Base-by-base conservation (phyloP, 1,140 invertebrate genomes). In the Hermetia illucens region DNA sequence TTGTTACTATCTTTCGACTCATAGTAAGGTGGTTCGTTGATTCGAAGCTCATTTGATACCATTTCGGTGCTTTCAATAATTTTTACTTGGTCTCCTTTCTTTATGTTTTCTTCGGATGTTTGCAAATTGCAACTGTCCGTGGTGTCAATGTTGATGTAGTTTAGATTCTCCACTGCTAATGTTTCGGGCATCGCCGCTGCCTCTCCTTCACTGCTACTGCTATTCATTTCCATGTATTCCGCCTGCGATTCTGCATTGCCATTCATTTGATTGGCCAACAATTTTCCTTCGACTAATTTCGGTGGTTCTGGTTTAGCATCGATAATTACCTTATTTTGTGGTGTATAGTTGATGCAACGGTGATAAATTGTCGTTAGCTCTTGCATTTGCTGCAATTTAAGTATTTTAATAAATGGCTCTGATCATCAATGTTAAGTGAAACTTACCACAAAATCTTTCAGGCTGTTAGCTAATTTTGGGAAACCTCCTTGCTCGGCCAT, bases 341-440 rank as follows among this genome's bases (percentile, higher is more conserved):
- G 21, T 27, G 16, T 34, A 3, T 36, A 40, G 19, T 42, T 42
- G 5, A 49, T 85, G 45, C 85, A 70, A 57, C 82, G 84, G 50
- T 77, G 78, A 51, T 86, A 86, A 69, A 84, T 81, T 52, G 76
- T 84, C 18, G 77, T 77, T 46, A 84, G 77, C 55, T 87, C 81
- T 55, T 82, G 83, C 70, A 75, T 75, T 69, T 76, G 67, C 68
- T 69, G 55, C 12, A 25, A 40, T 16, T 8, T 9, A n/a, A 35
- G 37, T 18, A 33, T 44, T 27, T 13, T 21, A 34, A 17, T 39
- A 33, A 35, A 24, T 21, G 34, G 6, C 9, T 13, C 9, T 32
- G 10, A 32, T 6, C 17, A 32, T 13, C 5, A 24, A 27, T 19
- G 18, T 9, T 10, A 25, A 12, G 15, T 19, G 17, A 22, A 27